Evolutionary conservation across 2,888 invertebrate species (phyloP).

Genomic region (Tuberolachnus salignus): DNA sequence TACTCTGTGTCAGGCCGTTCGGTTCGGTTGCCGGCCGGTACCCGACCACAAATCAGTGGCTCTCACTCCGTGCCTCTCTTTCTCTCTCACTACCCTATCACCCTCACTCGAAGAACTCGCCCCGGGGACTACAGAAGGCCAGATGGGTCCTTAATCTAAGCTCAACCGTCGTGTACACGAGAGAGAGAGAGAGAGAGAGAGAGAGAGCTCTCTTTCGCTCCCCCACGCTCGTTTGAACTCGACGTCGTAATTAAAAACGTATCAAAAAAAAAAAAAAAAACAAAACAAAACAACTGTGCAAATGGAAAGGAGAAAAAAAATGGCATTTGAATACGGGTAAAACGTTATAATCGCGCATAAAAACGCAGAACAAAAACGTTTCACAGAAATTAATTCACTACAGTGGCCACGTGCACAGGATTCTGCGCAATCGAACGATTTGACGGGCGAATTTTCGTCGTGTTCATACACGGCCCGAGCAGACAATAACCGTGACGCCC

Average conservation of each 20-base stretch:
- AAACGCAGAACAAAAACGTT: not conserved
- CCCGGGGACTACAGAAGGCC: constrained; percentile 31
- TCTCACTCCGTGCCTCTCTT: not conserved
- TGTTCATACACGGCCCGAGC: too few species aligned
- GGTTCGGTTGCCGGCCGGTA: constrained; percentile 7
- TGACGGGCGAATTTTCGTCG: not conserved
- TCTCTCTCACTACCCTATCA: not conserved
- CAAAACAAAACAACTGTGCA: constrained; percentile 51
- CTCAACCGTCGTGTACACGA: constrained; percentile 35
- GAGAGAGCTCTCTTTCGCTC: too few species aligned
- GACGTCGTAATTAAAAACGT: constrained; percentile 46
- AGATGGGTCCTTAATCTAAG: constrained; percentile 55
- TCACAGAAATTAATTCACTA: not conserved
- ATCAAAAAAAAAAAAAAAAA: too few species aligned
- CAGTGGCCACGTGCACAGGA: not conserved
- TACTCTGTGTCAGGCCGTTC: constrained; percentile 12
- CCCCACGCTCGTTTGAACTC: not conserved
- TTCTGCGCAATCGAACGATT: not conserved
- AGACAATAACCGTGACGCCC: too few species aligned
- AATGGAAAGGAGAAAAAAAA: not conserved
- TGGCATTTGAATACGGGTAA: not conserved
- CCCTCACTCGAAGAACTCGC: constrained; percentile 15
- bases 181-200: too few species aligned
- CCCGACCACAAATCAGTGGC: constrained; percentile 48
- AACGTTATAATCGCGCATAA: not conserved